Base-by-base conservation (phyloP, 1,140 invertebrate genomes). In the Drosophila gunungcola region DNA sequence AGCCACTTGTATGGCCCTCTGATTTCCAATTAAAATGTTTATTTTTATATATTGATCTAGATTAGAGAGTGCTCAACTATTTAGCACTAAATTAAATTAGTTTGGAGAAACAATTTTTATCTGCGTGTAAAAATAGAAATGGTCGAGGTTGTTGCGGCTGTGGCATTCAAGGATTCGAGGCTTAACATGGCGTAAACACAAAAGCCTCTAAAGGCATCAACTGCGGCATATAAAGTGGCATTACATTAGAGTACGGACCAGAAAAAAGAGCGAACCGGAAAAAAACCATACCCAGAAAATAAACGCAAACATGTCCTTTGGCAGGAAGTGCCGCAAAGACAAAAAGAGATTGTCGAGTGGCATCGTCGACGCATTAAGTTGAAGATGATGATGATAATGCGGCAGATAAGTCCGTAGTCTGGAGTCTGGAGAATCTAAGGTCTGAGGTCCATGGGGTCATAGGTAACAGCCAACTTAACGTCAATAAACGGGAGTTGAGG, bases 371-470 rank as follows among this genome's bases (percentile, higher is more conserved):
- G 85, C 86, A 90, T 90, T 90, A 90, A 90, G 85, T 85, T 90
- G 86, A 90, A 90, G 85, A 90, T 90, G 86, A 90, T 89, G 85
- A 89, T 85, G 85, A 90, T 90, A 90, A 90, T 90, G 85, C 78
- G 85, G 69, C 72, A 67, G 85, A 90, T 90, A 90, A 89, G 76
- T 77, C 68, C 57, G 57, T 21, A 51, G 61, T 38, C 42, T 16
- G 32, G 11, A 39, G 43, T 43, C 21, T 13, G 27, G 39, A 43
- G 46, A 27, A 9, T 25, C 6, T 2, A 25, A 9, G 46, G 32
- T 49, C 55, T 62, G 65, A 38, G 41, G 46, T 64, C 52, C 34
- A 36, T 51, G 63, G 67, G 79, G 73, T 82, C 83, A 88, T 88
- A 88, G 83, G 84, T 90, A 90, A 84, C 84, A 82, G 75, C 69